A percentile compares a stretch with the other conserved stretches of the same genome.
Conservation (phyloP, 2,113 vertebrate species). For the Dendrocopos noguchii region DNA sequence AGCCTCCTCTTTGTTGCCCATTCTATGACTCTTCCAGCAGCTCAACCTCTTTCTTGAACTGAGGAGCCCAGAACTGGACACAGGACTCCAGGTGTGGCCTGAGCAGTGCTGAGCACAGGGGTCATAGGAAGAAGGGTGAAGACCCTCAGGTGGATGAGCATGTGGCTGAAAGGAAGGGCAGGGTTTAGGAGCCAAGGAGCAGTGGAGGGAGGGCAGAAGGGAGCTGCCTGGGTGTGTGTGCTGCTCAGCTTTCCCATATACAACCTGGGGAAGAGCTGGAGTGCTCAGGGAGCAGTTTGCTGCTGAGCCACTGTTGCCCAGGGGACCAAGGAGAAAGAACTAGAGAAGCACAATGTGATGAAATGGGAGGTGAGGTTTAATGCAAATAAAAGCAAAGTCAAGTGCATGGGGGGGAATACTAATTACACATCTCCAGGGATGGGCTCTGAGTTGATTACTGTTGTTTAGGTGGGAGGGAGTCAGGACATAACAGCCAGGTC, state of each 20-base stretch:
- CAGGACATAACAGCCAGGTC: neutral
- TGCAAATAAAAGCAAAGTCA: neutral
- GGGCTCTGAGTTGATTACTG: neutral
- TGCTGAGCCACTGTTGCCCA: neutral
- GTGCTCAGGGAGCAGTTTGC: neutral
- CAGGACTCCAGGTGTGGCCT: neutral
- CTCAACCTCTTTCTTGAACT: no score
- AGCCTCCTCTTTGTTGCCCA: no score
- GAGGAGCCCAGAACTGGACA: no score
- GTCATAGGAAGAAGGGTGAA: neutral
- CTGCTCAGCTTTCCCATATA: neutral
- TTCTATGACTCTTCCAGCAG: no score
- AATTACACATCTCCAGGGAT: neutral
- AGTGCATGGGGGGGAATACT: neutral
- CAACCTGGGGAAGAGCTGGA: neutral
- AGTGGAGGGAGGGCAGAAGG: neutral
- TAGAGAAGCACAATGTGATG: neutral
- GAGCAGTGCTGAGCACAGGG: no score
- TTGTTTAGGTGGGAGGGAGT: neutral
- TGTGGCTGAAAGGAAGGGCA: neutral
- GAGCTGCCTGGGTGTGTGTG: neutral
- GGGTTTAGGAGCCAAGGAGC: neutral
- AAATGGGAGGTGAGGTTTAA: slow-evolving; percentile 6
- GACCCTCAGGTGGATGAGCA: neutral
- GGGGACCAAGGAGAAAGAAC: neutral